Percentiles rank a stretch among this genome's conserved stretches.
Evolutionary conservation across 2,888 invertebrate species (phyloP).

Genomic region (Cheilosia vernalis): DNA sequence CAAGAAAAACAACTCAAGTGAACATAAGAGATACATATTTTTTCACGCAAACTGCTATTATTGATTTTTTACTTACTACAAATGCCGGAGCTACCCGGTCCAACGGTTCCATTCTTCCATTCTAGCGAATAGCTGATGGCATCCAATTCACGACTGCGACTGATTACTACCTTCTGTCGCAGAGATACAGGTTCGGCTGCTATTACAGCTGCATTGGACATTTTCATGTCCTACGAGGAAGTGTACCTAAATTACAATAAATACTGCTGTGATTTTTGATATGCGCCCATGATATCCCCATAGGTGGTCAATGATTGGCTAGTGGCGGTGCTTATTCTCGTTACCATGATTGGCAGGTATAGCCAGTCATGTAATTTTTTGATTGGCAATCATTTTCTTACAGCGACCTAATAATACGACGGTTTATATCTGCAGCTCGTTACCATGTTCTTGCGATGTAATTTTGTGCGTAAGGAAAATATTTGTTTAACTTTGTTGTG

Average conservation of each 20-base stretch:
- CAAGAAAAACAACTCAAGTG: no score
- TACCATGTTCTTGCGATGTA: not conserved
- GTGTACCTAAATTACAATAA: slow-evolving; percentile 19
- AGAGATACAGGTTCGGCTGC: slow-evolving; percentile 27
- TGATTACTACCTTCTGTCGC: slow-evolving; percentile 44
- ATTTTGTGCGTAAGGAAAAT: slow-evolving; percentile 8
- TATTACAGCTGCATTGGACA: not conserved
- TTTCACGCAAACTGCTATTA: no score
- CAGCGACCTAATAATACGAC: slow-evolving; percentile 33
- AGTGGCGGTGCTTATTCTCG: slow-evolving; percentile 33
- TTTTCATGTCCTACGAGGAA: slow-evolving; percentile 17
- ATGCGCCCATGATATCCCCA: slow-evolving; percentile 38
- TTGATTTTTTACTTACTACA: not conserved
- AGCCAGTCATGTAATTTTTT: slow-evolving; percentile 45
- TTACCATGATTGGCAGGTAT: slow-evolving; percentile 65
- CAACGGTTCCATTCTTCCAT: slow-evolving; percentile 11
- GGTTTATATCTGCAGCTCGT: slow-evolving; percentile 18
- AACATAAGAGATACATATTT: no score
- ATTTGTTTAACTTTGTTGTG: slow-evolving; percentile 4
- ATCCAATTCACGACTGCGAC: slow-evolving; percentile 21
- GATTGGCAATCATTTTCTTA: slow-evolving; percentile 48
- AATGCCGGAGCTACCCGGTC: no score
- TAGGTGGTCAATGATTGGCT: slow-evolving; percentile 48
- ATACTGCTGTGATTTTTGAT: slow-evolving; percentile 35
- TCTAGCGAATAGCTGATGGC: not conserved